These are phyloP conservation scores for Mycetomoellerius zeteki DNA, from an alignment of 1,140 invertebrate species.

Conservation along the genomic window DNA sequence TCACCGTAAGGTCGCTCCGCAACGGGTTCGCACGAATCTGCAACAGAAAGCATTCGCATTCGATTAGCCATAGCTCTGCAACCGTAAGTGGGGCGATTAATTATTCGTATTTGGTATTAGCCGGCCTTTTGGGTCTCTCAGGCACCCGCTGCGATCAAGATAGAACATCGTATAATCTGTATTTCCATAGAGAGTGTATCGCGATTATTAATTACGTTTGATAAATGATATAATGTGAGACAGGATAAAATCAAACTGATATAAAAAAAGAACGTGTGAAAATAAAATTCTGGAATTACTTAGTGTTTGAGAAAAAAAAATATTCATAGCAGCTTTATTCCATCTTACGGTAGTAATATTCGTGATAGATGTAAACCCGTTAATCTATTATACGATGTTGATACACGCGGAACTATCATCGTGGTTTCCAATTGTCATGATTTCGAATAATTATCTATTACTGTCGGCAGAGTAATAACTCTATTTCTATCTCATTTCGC, in stretches of 20 bases:
- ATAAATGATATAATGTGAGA: constrained; percentile 38
- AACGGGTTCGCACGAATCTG: constrained; percentile 83
- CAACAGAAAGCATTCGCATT: constrained; percentile 76
- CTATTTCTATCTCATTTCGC: constrained; percentile 20
- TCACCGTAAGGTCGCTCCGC: constrained; percentile 84
- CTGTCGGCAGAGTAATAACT: constrained; percentile 23
- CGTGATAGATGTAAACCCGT: neutral
- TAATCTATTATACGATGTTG: neutral
- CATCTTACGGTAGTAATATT: neutral
- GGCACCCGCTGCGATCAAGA: constrained; percentile 42
- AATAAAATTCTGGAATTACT: neutral
- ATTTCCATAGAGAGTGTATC: neutral
- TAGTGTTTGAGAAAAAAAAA: neutral
- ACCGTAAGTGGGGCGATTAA: constrained; percentile 48
- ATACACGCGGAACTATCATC: constrained; percentile 6
- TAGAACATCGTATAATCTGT: neutral
- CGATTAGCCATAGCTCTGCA: constrained; percentile 28
- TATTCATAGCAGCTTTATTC: neutral
- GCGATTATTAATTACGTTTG: constrained; percentile 40
- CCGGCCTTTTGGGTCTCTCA: neutral
- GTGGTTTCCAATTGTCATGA: constrained; percentile 31
- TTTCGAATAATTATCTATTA: constrained; percentile 46
- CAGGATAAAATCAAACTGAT: neutral
- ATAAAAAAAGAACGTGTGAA: neutral
- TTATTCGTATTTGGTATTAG: constrained; percentile 42